Conservation (phyloP, 1,140 invertebrate species). For the Tetragnatha versicolor region DNA sequence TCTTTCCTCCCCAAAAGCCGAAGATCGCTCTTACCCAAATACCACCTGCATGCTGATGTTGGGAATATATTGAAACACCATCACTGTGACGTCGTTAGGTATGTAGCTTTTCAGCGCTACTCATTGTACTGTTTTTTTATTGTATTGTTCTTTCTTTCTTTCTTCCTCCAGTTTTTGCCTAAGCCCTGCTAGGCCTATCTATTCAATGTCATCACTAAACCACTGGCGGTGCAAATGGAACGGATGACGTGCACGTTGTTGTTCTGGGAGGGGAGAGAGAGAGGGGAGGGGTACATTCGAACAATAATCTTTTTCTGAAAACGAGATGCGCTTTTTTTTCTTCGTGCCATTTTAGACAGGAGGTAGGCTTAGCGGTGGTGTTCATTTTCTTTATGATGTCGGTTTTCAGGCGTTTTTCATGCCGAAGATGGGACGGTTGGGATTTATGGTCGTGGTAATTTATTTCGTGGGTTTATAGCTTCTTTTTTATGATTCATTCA, state of each 20-base stretch:
- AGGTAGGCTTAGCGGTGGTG: background rate
- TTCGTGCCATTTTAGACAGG: conserved; percentile 16
- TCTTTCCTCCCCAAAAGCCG: background rate
- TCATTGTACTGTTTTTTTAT: conserved; percentile 1
- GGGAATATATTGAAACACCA: conserved; percentile 39
- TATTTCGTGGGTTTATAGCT: too few species aligned
- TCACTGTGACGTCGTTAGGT: conserved; percentile 44
- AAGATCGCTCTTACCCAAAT: conserved; percentile 8
- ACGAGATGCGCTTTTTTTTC: conserved; percentile 26
- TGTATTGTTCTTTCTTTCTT: conserved; percentile 6
- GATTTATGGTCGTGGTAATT: too few species aligned
- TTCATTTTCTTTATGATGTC: conserved; percentile 8
- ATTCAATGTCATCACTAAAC: conserved; percentile 48
- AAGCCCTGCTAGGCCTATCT: conserved; percentile 46
- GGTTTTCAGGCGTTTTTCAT: too few species aligned
- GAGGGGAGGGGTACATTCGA: conserved; percentile 1
- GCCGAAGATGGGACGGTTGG: too few species aligned
- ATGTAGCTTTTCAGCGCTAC: conserved; percentile 24
- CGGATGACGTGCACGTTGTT: too few species aligned
- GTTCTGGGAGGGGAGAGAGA: background rate
- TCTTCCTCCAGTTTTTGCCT: conserved; percentile 32
- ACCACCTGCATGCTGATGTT: conserved; percentile 46
- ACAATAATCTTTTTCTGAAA: conserved; percentile 55
- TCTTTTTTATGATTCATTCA: too few species aligned
- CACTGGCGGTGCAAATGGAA: conserved; percentile 39